A percentile compares a stretch with the other conserved stretches of the same genome.
These are phyloP conservation scores for Plecotus auritus DNA, from an alignment of 2,113 vertebrate species.

Conservation along the genomic window DNA sequence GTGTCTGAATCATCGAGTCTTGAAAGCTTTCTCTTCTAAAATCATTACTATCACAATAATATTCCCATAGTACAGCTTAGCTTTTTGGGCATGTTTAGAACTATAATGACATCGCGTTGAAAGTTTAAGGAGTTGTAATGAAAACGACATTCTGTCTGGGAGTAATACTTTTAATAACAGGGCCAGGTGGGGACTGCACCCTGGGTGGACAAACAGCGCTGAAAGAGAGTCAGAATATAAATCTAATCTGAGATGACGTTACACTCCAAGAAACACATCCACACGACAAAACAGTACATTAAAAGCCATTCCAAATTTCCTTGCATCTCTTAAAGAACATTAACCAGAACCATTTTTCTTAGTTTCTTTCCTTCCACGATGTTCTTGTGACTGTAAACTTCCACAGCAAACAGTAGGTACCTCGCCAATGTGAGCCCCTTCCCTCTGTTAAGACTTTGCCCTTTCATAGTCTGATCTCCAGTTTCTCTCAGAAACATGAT, in stretches of 20 bases:
- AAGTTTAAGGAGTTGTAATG: neutral
- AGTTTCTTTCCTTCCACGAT: neutral
- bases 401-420: fast-evolving
- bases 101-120: neutral
- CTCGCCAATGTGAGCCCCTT: neutral
- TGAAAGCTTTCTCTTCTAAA: neutral
- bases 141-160: neutral
- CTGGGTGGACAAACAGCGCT: neutral
- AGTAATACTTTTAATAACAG: neutral
- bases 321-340: neutral
- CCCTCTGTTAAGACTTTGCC: neutral
- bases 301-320: neutral
- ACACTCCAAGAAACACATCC: neutral
- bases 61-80: neutral
- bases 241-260: neutral
- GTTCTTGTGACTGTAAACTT: neutral
- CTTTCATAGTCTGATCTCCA: neutral
- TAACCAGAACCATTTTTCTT: neutral
- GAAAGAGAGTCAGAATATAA: neutral
- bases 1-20: neutral
- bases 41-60: neutral
- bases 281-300: neutral
- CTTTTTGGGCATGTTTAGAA: neutral
- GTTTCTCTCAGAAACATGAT: neutral
- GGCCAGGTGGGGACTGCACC: neutral